Evolutionary conservation across 2,113 vertebrate species (phyloP), one percentile per base, ranked within the genome.

Genomic region (Oceanites oceanicus): DNA sequence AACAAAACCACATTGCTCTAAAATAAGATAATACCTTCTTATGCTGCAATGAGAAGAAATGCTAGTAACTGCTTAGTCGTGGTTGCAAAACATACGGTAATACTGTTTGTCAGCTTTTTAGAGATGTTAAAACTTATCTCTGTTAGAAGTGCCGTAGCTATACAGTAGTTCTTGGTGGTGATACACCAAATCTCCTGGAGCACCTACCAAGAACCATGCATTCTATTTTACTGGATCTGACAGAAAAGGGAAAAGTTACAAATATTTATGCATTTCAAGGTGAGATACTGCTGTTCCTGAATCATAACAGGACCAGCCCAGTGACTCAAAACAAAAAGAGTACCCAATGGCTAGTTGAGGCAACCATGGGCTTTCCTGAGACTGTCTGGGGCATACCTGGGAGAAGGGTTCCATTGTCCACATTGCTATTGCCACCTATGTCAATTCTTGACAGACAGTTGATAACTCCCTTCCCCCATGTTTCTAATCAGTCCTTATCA

Each of bases 401-500:
- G n/a, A 55, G 21, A 72, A 61, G 11, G 27, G 29, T 13, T 78
- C 17, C 2, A 3, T 40, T 62, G 56, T 50, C 36, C 23, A 32
- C 22, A 12, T 25, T 55, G 30, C 8, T 77, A 3, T 49, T 34
- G 11, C 9, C 26, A 59, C 45, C 11, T 36, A 8, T 23, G 15
- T 23, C 30, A 61, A 18, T 20, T 70, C 80, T 56, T 52, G 25
- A 27, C 30, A 71, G 56, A 2, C 8, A 18, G 13, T 13, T 44
- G n/a, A 6, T 25, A 66, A 30, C 4, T 68, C 29, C 7, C 29
- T 73, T 68, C 29, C 6, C 5, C 4, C 1, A 11, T 0, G 0
- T 68, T 68, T 62, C 32, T 62, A 23, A 36, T 74, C 55, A 34
- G 19, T 42, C 34, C 40, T 25, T 63, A 44, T 10, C 1, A 44